A percentile compares a stretch with the other conserved stretches of the same genome.
phyloP scores from a whole-genome alignment of 92 coral and sea anemone genomes.

The Meandrina meandrites region DNA sequence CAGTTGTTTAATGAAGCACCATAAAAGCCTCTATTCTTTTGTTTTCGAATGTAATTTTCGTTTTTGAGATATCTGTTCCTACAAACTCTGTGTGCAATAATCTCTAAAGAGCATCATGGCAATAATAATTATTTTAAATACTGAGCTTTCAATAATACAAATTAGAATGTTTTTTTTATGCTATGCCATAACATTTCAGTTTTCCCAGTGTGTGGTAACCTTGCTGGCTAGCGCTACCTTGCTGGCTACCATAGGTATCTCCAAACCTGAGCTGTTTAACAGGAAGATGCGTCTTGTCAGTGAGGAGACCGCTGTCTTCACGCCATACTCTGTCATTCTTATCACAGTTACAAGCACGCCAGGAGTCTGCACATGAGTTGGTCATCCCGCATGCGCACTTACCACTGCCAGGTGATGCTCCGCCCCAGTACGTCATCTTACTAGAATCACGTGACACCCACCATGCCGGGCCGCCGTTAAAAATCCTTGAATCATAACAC shows the following conservation, averaged over 20 bases:
- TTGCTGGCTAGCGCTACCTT: constrained; percentile 25
- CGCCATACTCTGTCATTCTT: constrained; percentile 35
- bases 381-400: constrained; percentile 65
- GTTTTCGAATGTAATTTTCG: too few relatives aligned
- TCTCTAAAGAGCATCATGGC: too few relatives aligned
- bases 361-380: constrained; percentile 28
- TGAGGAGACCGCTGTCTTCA: constrained; percentile 54
- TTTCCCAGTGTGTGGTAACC: constrained; percentile 57
- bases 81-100: too few relatives aligned
- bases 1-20: too few relatives aligned
- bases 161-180: background rate
- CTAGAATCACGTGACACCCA: constrained; percentile 34
- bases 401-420: constrained; percentile 33
- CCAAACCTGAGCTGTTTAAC: constrained; percentile 60
- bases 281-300: constrained; percentile 41
- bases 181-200: constrained; percentile 37
- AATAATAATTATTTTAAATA: too few relatives aligned
- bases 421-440: constrained; percentile 37
- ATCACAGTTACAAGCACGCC: constrained; percentile 37
- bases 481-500: constrained; percentile 46
- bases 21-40: too few relatives aligned
- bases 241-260: constrained; percentile 2
- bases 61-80: too few relatives aligned
- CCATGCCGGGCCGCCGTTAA: too few relatives aligned
- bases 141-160: background rate